A percentile compares a stretch with the other conserved stretches of the same genome.
These are phyloP conservation scores for Ephestia elutella DNA, from an alignment of 1,140 invertebrate genomes.

Conservation along the genomic window DNA sequence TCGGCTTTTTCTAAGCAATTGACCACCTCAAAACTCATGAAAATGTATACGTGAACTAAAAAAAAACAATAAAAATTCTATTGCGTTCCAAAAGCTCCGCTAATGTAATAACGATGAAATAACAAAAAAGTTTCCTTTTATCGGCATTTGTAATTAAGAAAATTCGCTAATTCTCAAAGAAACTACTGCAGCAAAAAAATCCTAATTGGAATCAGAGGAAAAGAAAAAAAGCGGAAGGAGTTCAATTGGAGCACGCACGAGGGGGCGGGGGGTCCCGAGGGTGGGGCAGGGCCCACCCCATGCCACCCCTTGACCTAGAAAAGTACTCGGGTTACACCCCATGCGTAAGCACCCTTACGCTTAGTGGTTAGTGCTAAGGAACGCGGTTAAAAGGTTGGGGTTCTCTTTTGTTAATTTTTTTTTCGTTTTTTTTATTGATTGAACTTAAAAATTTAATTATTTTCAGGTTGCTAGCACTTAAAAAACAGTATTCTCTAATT, in stretches of 20 bases:
- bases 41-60: no score
- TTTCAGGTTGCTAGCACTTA: not conserved
- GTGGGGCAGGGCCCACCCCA: constrained; percentile 1
- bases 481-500: no score
- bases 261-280: not conserved
- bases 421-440: not conserved
- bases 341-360: constrained; percentile 5
- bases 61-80: no score
- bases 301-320: constrained; percentile 7
- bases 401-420: not conserved
- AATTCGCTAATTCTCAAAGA: constrained; percentile 1
- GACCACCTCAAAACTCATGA: no score
- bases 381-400: not conserved
- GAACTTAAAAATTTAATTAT: not conserved
- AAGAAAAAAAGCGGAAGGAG: constrained; percentile 5
- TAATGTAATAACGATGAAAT: no score
- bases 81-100: no score
- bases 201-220: not conserved
- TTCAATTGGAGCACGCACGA: constrained; percentile 3
- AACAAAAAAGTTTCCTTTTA: no score
- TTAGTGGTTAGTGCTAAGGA: not conserved
- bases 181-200: not conserved
- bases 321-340: constrained; percentile 1
- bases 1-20: no score
- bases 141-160: not conserved